Evolutionary conservation across 2,113 vertebrate species (phyloP).

Genomic region (Nothobranchius kuhntae): DNA sequence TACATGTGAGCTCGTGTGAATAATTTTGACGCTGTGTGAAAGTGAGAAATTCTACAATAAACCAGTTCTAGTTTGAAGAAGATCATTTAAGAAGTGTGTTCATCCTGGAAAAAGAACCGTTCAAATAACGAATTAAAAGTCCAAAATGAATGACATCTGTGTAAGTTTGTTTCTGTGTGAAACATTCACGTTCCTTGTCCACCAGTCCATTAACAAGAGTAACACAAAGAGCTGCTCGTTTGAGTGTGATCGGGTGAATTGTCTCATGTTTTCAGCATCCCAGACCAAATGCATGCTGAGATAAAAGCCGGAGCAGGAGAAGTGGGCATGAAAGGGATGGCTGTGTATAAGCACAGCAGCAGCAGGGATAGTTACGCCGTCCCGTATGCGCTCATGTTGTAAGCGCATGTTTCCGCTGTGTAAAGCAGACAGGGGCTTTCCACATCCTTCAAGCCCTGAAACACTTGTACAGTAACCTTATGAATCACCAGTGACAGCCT

Average conservation of each 20-base stretch:
- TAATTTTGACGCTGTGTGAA: too few species aligned
- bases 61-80: too few species aligned
- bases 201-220: too few species aligned
- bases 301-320: neutral
- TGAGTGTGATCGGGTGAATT: neutral
- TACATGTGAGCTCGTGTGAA: too few species aligned
- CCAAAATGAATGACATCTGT: too few species aligned
- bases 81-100: too few species aligned
- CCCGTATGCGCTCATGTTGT: slow-evolving; percentile 12
- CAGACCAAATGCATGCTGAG: neutral
- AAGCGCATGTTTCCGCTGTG: slow-evolving; percentile 54
- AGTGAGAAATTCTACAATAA: too few species aligned
- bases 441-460: slow-evolving; percentile 60
- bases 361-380: slow-evolving; percentile 10
- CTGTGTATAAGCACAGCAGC: slow-evolving; percentile 12
- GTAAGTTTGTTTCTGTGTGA: too few species aligned
- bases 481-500: slow-evolving; percentile 73
- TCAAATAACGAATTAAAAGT: too few species aligned
- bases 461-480: slow-evolving; percentile 61
- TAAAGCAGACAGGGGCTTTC: slow-evolving; percentile 73
- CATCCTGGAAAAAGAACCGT: too few species aligned
- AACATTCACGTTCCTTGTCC: too few species aligned
- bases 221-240: too few species aligned
- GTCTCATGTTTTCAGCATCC: neutral
- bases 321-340: slow-evolving; percentile 10